Evolutionary conservation across 2,888 invertebrate genomes (phyloP).

Genomic region (Geotrupes spiniger): DNA sequence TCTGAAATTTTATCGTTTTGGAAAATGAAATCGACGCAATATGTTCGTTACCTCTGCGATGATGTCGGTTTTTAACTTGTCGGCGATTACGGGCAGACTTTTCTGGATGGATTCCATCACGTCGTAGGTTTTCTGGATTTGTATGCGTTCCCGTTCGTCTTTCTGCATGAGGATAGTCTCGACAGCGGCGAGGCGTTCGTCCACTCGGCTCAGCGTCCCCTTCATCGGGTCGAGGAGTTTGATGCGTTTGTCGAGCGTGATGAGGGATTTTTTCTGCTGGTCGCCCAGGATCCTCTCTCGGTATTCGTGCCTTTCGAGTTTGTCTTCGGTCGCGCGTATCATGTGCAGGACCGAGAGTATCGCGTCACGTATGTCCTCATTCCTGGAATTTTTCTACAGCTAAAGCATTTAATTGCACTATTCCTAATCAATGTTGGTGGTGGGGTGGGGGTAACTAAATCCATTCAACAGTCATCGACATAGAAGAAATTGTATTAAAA

Average conservation of each 20-base stretch:
- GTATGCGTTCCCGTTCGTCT: constrained; percentile 64
- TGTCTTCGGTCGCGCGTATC: constrained; percentile 75
- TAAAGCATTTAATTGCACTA: no score
- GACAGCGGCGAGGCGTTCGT: constrained; percentile 72
- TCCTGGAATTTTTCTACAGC: constrained; percentile 46
- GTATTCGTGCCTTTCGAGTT: constrained; percentile 80
- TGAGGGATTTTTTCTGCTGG: constrained; percentile 70
- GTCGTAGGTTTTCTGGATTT: constrained; percentile 62
- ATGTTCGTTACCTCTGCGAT: constrained; percentile 41
- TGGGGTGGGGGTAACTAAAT: no score
- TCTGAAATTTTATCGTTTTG: no score
- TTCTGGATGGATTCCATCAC: constrained; percentile 55
- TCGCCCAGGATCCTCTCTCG: constrained; percentile 78
- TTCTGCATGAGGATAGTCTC: constrained; percentile 73
- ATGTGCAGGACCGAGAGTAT: constrained; percentile 78
- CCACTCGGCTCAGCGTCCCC: constrained; percentile 66
- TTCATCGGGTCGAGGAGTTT: constrained; percentile 67
- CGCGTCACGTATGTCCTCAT: constrained; percentile 73
- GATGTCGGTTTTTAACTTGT: constrained; percentile 49
- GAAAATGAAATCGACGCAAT: no score
- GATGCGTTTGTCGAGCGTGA: constrained; percentile 69
- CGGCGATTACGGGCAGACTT: constrained; percentile 51
- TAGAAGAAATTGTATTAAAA: neutral
- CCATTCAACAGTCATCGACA: no score
- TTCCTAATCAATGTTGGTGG: no score